Base-by-base conservation (phyloP, 2,113 vertebrate genomes). In the Anser cygnoides region DNA sequence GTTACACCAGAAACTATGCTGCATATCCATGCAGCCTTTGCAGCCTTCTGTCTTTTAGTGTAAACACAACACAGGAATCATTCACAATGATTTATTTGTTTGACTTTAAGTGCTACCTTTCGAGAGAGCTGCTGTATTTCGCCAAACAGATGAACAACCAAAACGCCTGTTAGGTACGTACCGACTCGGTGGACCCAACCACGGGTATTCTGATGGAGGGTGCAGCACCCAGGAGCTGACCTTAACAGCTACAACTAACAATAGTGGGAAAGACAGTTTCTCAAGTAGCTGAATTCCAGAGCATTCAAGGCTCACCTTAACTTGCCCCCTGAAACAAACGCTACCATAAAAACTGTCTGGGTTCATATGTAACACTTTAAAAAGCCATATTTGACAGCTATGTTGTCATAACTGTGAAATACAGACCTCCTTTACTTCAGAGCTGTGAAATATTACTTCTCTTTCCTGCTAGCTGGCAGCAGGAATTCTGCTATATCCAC, bases 371-470 rank as follows among this genome's bases (percentile, higher is more conserved):
- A 92, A 81, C 91, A 84, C 90, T 87, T 79, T 72, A 67, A 79
- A 87, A 67, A 87, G 91, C 73, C 29, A 1, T 67, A 88, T 66
- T 88, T 92, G 93, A 95, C 93, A 95, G 93, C 84, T 81, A 44
- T 74, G 91, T 83, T 95, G 94, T 86, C 91, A 73, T 76, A 87
- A 71, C 70, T 73, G 83, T 70, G 91, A 93, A 84, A 62, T 76
- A 82, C 96, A 89, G 89, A 86, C 68, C 93, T 84, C 73, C 62
- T 50, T 68, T 82, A 41, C 89, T 86, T 77, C 84, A 41, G 93
- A 95, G 84, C 80, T 91, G 76, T 52, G 94, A 83, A 89, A 80
- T 58, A 67, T 37, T 55, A 61, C 87, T 90, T 85, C 92, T 92
- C 70, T 43, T 94, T 77, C 92, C 90, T 66, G 77, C 5, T 70